phyloP scores from a whole-genome alignment of 2,113 vertebrate species.

The Aviceda subcristata region DNA sequence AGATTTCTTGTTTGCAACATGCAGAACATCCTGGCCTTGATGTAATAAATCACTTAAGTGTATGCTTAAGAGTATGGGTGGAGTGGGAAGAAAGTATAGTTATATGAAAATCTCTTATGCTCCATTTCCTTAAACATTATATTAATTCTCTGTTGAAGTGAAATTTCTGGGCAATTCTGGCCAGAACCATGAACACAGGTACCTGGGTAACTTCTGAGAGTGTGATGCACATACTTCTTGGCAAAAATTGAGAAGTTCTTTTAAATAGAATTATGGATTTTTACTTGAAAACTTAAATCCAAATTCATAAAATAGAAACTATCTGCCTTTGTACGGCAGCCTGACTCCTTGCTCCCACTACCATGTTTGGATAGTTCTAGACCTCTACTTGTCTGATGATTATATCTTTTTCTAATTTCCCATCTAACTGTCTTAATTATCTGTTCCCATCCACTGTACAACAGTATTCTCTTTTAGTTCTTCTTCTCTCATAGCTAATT shows the following conservation, averaged over 20 bases:
- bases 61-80: background rate
- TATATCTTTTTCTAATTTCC: background rate
- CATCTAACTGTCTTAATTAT: background rate
- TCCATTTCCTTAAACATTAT: background rate
- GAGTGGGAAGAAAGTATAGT: background rate
- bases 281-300: background rate
- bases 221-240: background rate
- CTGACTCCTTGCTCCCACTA: background rate
- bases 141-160: background rate
- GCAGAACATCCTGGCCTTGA: background rate
- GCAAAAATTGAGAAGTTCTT: background rate
- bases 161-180: background rate
- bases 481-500: background rate
- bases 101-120: background rate
- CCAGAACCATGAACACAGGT: background rate
- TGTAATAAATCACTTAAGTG: background rate
- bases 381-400: background rate
- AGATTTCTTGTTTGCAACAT: background rate
- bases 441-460: background rate
- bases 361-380: background rate
- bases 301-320: background rate
- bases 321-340: background rate
- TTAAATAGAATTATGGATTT: background rate
- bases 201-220: background rate
- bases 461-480: background rate